Percentiles rank a stretch among this genome's conserved stretches.
These are phyloP conservation scores for Scolopax mira DNA, from an alignment of 2,113 vertebrate genomes.

Conservation along the genomic window DNA sequence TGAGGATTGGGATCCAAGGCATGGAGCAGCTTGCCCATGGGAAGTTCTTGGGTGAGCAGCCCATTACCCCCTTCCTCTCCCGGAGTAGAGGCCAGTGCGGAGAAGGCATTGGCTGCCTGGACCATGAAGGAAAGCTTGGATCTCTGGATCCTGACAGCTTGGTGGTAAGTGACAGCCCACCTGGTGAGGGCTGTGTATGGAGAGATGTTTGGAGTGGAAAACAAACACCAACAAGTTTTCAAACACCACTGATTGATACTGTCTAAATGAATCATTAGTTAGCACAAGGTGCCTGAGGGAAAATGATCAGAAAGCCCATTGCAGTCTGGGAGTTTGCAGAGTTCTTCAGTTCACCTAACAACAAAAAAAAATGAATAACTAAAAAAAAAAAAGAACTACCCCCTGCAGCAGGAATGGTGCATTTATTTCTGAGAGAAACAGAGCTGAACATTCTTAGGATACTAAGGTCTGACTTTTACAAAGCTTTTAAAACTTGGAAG, in stretches of 20 bases:
- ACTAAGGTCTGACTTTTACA: not conserved
- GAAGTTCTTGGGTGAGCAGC: not conserved
- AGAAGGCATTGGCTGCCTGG: not conserved
- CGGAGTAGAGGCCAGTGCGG: rapidly evolving
- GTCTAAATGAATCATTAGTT: not conserved
- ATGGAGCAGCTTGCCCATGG: too few species aligned
- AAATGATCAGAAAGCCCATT: not conserved
- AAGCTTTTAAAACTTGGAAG: not conserved
- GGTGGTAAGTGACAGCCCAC: not conserved
- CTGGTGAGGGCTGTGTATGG: not conserved
- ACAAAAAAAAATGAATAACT: not conserved
- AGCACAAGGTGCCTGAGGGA: not conserved
- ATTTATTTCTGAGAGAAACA: not conserved
- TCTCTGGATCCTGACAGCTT: not conserved
- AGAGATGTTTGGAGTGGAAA: not conserved
- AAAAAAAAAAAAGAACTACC: not conserved
- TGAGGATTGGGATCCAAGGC: not conserved
- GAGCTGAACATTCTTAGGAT: not conserved
- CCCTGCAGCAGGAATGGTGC: not conserved
- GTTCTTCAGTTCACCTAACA: not conserved
- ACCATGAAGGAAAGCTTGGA: not conserved
- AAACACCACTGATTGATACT: not conserved
- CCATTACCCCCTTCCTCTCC: not conserved
- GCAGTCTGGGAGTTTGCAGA: not conserved
- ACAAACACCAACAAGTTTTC: not conserved